These are phyloP conservation scores for Microcebus lehilahytsara DNA, from an alignment of 2,113 vertebrate genomes.

Conservation along the genomic window DNA sequence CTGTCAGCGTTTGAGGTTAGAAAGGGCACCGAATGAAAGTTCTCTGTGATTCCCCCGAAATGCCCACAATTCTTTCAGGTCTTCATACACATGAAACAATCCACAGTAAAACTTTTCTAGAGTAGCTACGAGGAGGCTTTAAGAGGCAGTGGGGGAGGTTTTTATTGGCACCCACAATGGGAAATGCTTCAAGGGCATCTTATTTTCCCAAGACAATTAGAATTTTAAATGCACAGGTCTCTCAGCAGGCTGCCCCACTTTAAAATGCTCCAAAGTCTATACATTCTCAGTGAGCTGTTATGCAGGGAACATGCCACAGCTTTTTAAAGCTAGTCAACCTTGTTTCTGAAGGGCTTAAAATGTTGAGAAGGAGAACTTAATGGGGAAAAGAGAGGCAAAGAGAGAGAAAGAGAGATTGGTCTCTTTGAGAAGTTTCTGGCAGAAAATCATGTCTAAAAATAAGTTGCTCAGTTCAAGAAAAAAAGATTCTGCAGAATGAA, in stretches of 20 bases:
- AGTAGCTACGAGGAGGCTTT: constrained; percentile 9
- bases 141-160: neutral
- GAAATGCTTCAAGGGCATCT: neutral
- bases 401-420: neutral
- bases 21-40: neutral
- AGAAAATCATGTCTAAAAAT: neutral
- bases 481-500: neutral
- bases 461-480: neutral
- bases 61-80: neutral
- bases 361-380: neutral
- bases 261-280: neutral
- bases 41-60: neutral
- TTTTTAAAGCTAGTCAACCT: neutral
- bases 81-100: constrained; percentile 16
- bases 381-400: neutral
- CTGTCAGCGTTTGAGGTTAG: neutral
- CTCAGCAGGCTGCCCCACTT: neutral
- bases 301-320: neutral
- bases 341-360: neutral
- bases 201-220: neutral
- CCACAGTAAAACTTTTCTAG: constrained; percentile 5
- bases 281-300: neutral
- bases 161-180: neutral
- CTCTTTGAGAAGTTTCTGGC: neutral
- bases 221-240: neutral